These are phyloP conservation scores for Dasysyrphus albostriatus DNA, from an alignment of 2,888 invertebrate genomes.

Conservation along the genomic window DNA sequence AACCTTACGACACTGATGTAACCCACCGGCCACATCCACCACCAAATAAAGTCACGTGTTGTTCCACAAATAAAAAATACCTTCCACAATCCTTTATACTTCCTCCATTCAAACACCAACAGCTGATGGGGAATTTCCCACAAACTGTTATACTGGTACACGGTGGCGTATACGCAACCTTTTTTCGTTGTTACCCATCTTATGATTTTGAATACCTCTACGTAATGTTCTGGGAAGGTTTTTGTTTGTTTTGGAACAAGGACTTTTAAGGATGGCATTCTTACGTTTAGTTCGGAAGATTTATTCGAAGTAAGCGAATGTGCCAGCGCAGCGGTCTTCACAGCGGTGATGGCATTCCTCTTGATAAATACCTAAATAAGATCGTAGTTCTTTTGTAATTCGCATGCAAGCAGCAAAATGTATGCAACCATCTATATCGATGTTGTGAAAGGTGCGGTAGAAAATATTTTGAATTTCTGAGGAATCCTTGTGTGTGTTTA, in stretches of 20 bases:
- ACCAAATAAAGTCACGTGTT: conserved; percentile 52
- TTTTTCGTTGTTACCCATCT: conserved; percentile 49
- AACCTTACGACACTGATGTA: not conserved
- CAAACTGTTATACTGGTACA: conserved; percentile 66
- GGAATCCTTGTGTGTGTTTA: conserved; percentile 12
- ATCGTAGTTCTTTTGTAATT: not conserved
- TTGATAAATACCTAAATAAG: not conserved
- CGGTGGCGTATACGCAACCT: conserved; percentile 65
- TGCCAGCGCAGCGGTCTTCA: conserved; percentile 6
- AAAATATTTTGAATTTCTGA: not conserved
- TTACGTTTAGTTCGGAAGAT: conserved; percentile 56
- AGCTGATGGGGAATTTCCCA: conserved; percentile 37
- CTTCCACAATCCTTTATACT: conserved; percentile 45
- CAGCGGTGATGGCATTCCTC: not conserved
- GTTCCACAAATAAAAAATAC: conserved; percentile 66
- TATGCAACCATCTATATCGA: not conserved
- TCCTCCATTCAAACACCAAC: not conserved
- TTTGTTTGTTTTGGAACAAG: conserved; percentile 30
- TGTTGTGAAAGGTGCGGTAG: not conserved
- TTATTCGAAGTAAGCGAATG: conserved; percentile 51
- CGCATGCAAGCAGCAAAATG: not conserved
- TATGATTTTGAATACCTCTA: conserved; percentile 8
- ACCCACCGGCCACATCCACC: not conserved
- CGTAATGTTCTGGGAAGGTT: conserved; percentile 17
- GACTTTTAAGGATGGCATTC: conserved; percentile 27